Base-by-base conservation (phyloP, 1,140 invertebrate genomes). In the Drosophila pandora region DNA sequence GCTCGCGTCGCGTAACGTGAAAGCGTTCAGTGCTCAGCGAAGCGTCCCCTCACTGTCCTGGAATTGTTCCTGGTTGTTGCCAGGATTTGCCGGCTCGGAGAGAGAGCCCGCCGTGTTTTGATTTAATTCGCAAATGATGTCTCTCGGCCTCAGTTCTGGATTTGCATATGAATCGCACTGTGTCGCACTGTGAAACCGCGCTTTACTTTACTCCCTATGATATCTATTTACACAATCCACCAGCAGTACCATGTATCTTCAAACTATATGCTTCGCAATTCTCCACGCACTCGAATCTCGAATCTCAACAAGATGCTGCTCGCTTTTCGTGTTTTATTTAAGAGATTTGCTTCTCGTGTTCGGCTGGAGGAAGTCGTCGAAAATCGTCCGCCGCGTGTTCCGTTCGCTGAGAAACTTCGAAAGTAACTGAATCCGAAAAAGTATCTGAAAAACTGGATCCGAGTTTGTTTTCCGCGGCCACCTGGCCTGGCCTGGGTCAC, bases 41-140 rank as follows among this genome's bases (percentile, higher is more conserved):
- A 55, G 52, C 71, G 71, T 74, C 55, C 45, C 58, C 54, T 71
- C 49, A 71, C 61, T 72, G 72, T 64, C 60, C 70, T 41, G 41
- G 32, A 75, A 57, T 43, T 60, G 48, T n/a, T n/a, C n/a, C n/a
- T n/a, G n/a, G n/a, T 58, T 68, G 47, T 43, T 22, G 56, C 52
- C 47, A 50, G 61, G 32, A 52, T 37, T 37, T 43, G 54, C 55
- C 70, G 70, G 59, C 59, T 49, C 37, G 9, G 30, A 30, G 47
- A 10, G 57, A 43, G 25, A 37, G 55, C 12, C n/a, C 25, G 8
- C 22, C 12, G 23, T 59, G 71, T 85, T 85, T 85, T 78, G 82
- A 88, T 85, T 85, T 87, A 76, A 87, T 85, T 87, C 76, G 55
- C 32, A 74, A 87, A 88, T 82, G 73, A 76, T 88, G 75, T 84